Conservation (phyloP, 2,888 invertebrate genomes). For the Hirtodrosophila duncani region DNA sequence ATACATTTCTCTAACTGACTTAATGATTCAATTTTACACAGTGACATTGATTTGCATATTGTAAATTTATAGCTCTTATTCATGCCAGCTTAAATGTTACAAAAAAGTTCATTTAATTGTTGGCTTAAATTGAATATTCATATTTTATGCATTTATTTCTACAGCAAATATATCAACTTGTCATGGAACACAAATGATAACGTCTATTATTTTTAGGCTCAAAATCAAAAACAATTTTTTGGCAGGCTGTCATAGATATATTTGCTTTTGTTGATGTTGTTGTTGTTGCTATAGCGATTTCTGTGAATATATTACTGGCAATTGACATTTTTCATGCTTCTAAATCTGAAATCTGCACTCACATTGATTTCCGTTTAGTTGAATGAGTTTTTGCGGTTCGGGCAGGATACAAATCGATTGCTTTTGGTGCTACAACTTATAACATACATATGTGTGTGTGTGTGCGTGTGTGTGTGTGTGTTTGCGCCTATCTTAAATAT, state of each 20-base stretch:
- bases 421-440: neutral
- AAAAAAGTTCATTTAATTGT: too few species aligned
- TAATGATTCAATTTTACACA: too few species aligned
- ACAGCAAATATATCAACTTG: constrained; percentile 37
- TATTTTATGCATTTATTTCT: too few species aligned
- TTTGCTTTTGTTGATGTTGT: constrained; percentile 4
- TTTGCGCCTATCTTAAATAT: too few species aligned
- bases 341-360: constrained; percentile 41
- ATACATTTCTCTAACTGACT: too few species aligned
- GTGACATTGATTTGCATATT: too few species aligned
- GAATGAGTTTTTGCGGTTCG: constrained; percentile 24
- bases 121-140: too few species aligned
- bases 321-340: constrained; percentile 57
- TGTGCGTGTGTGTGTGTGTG: neutral
- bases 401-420: neutral
- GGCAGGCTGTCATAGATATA: neutral
- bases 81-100: too few species aligned
- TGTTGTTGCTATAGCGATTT: constrained; percentile 12
- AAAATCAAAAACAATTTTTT: too few species aligned
- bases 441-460: neutral
- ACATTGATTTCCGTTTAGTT: constrained; percentile 50
- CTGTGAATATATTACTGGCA: constrained; percentile 31
- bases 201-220: too few species aligned
- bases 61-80: too few species aligned
- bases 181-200: too few species aligned